These are phyloP conservation scores for Scrobipalpa atriplicella DNA, from an alignment of 2,888 invertebrate species.

Conservation along the genomic window DNA sequence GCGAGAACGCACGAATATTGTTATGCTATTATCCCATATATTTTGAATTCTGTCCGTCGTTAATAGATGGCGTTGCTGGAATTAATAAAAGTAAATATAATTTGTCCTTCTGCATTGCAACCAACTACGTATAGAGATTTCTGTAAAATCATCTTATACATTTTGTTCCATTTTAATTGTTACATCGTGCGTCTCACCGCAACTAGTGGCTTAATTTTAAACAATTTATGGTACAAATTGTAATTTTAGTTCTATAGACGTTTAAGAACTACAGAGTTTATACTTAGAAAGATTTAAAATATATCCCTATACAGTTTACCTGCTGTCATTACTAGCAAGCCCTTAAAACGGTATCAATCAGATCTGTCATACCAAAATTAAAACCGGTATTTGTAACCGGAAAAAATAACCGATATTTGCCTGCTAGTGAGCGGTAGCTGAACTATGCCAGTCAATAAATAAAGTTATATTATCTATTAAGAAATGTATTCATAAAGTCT, in stretches of 20 bases:
- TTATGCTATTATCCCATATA: neutral
- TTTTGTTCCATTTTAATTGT: neutral
- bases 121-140: no score
- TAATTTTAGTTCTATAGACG: constrained; percentile 78
- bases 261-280: constrained; percentile 78
- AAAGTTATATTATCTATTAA: constrained; percentile 28
- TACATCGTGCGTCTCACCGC: constrained; percentile 45
- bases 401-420: neutral
- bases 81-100: no score
- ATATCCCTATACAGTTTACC: constrained; percentile 12
- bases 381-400: no score
- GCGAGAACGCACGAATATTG: constrained; percentile 38
- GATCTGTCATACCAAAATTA: neutral
- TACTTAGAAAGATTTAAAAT: constrained; percentile 57
- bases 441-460: constrained; percentile 27
- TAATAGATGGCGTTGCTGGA: neutral
- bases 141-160: neutral
- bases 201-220: constrained; percentile 68
- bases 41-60: neutral
- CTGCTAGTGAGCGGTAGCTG: constrained; percentile 1
- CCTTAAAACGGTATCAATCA: neutral
- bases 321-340: neutral
- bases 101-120: neutral
- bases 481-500: constrained; percentile 49
- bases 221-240: constrained; percentile 76